Evolutionary conservation across 2,888 invertebrate species (phyloP), one percentile per base, ranked within the genome.

Genomic region (Schizaphis graminum): DNA sequence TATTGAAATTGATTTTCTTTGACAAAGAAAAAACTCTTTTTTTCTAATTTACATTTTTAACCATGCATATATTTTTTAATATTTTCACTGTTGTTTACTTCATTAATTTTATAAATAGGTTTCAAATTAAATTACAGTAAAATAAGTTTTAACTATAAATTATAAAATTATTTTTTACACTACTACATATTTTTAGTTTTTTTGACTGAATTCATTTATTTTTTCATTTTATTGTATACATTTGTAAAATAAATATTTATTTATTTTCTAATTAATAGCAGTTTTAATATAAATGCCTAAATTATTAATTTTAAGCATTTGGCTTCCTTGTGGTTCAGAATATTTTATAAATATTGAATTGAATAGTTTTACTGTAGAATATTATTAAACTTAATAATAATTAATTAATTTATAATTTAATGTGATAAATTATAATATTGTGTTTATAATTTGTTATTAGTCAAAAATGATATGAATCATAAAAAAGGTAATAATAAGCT

Each of bases 201-300:
- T 53, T 67, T 49, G 35, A 44, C n/a, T 90, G n/a, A 44, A 47
- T 67, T 67, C 49, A 57, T 89, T 89, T 87, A n/a, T 47, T 47
- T 88, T 90, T 90, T n/a, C 16, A 47, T 28, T 61, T 61, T 47
- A 61, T 67, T 90, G 11, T 90, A 67, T 77, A 67, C 35, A 91
- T 21, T 13, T 77, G 26, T 49, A 2, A 24, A 44, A 13, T 57
- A 47, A n/a, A 67, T 61, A 90, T 24, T 61, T 67, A 67, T 67
- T 67, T 49, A 90, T 49, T 67, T 67, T 61, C 8, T 61, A 89
- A 49, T 49, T 90, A 47, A 13, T 21, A 67, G 4, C n/a, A 35
- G 0, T n/a, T 47, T 26, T 56, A 26, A 88, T 35, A 56, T 56
- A 41, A 56, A 56, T 57, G 41, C 53, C 56, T 35, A 77, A 77